Percentiles rank a stretch among this genome's conserved stretches.
phyloP scores from a whole-genome alignment of 2,113 vertebrate genomes.

The Desmodus rotundus region DNA sequence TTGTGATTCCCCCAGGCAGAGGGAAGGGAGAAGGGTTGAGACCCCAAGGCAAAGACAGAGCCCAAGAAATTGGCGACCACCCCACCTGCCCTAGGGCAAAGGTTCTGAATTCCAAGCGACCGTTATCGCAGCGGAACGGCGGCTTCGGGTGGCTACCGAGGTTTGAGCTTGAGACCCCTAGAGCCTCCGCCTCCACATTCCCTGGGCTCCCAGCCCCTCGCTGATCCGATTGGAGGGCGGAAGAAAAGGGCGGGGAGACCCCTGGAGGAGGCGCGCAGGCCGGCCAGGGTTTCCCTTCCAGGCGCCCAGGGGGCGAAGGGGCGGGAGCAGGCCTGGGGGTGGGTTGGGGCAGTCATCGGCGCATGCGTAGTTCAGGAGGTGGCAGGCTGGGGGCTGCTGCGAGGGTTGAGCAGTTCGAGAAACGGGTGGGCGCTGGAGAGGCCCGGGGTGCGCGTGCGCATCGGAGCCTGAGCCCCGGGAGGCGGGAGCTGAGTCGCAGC shows the following conservation, averaged over 20 bases:
- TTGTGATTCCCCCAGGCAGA: too few relatives aligned
- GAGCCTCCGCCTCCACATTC: rapidly evolving
- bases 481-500: constrained; percentile 49
- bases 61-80: not conserved
- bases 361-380: constrained; percentile 42
- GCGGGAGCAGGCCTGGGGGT: not conserved
- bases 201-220: not conserved
- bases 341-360: not conserved
- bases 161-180: rapidly evolving
- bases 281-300: not conserved
- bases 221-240: constrained; percentile 22
- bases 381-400: constrained; percentile 1
- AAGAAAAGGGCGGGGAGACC: constrained; percentile 29
- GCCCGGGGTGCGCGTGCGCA: constrained; percentile 36
- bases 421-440: constrained; percentile 19
- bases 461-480: not conserved
- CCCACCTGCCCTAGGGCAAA: not conserved
- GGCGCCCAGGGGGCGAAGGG: not conserved
- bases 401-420: not conserved
- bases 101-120: not conserved
- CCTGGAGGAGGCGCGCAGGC: not conserved
- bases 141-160: rapidly evolving
- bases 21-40: not conserved
- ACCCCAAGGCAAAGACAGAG: not conserved
- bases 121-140: not conserved